phyloP scores from a whole-genome alignment of 2,888 invertebrate genomes.

The Folsomia manolachei region DNA sequence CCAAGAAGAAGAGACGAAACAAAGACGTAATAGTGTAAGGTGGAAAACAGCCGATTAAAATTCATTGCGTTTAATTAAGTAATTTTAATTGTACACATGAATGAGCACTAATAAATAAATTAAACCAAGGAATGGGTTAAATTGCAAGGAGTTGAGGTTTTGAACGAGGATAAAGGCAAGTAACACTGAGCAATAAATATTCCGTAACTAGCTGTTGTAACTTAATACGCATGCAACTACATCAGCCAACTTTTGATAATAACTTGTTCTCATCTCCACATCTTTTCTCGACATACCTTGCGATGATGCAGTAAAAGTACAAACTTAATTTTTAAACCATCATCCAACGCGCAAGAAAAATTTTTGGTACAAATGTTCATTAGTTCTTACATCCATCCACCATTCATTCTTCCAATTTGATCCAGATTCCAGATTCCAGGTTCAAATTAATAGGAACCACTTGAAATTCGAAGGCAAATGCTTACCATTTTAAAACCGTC shows the following conservation, averaged over 20 bases:
- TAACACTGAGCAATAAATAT: conserved; percentile 34
- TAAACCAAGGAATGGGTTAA: conserved; percentile 9
- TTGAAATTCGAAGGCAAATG: conserved; percentile 1
- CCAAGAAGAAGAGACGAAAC: background rate
- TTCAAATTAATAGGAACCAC: conserved; percentile 1
- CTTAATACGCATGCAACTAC: conserved; percentile 29
- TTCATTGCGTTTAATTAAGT: conserved; percentile 33
- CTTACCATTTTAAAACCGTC: background rate
- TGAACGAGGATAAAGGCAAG: conserved; percentile 11
- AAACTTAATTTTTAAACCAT: too few species aligned
- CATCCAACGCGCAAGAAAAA: too few species aligned
- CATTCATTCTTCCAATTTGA: background rate
- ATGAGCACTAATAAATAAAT: conserved; percentile 19
- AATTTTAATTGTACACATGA: conserved; percentile 27
- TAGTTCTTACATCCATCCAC: background rate
- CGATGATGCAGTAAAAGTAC: too few species aligned
- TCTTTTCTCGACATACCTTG: too few species aligned
- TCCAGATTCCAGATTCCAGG: too few species aligned
- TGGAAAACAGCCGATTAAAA: conserved; percentile 13
- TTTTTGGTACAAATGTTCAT: background rate
- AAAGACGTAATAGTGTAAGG: conserved; percentile 5
- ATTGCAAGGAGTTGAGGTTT: background rate
- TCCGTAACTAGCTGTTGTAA: conserved; percentile 39
- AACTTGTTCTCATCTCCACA: conserved; percentile 14
- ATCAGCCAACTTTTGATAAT: conserved; percentile 13